phyloP scores from a whole-genome alignment of 2,113 vertebrate species.

The Anhinga anhinga region DNA sequence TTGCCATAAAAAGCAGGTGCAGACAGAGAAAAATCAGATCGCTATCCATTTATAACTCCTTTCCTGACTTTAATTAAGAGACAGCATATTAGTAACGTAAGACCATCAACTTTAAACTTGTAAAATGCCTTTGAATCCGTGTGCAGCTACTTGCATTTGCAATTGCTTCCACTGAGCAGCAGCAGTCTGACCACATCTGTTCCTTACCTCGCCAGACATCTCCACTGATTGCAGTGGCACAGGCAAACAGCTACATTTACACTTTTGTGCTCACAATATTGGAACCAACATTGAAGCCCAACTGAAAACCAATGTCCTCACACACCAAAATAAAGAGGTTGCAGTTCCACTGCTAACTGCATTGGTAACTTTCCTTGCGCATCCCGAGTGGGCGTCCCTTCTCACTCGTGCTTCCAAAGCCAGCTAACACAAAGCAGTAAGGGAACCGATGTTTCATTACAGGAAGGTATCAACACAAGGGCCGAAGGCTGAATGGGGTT shows the following conservation, averaged over 20 bases:
- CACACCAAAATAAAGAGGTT: background rate
- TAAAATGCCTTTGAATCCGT: background rate
- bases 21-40: background rate
- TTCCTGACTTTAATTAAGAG: background rate
- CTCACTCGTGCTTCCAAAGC: background rate
- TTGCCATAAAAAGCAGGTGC: background rate
- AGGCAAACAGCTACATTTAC: background rate
- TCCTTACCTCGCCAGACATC: background rate
- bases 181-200: background rate
- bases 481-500: background rate
- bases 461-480: background rate
- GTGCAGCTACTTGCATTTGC: background rate
- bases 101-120: background rate
- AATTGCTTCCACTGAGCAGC: background rate
- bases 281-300: background rate
- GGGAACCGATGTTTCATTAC: background rate
- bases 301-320: background rate
- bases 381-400: background rate
- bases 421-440: background rate
- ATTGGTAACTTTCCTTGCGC: accelerated
- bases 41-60: background rate
- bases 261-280: background rate
- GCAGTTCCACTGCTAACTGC: background rate
- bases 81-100: background rate
- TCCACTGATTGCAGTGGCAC: background rate